A percentile compares a stretch with the other conserved stretches of the same genome.
phyloP scores from a whole-genome alignment of 2,888 invertebrate species.

The Uropetala carovei region DNA sequence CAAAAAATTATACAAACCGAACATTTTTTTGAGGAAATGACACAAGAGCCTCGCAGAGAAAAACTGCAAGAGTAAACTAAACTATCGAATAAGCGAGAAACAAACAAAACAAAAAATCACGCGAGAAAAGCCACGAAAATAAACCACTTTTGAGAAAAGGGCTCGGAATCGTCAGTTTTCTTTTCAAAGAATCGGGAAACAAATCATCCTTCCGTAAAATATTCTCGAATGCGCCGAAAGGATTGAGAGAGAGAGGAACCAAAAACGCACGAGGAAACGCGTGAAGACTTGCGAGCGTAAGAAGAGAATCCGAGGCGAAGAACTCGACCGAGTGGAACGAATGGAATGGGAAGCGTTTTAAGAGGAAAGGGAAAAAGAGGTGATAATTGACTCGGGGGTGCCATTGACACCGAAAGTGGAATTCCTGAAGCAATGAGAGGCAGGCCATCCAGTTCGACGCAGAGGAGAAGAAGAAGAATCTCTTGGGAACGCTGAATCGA shows the following conservation, averaged over 20 bases:
- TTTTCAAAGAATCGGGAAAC: too few species aligned
- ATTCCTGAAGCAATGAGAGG: background rate
- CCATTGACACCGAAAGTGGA: slow-evolving; percentile 24
- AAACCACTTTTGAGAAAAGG: too few species aligned
- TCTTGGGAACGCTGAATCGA: background rate
- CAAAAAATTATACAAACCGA: too few species aligned
- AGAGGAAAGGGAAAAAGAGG: slow-evolving; percentile 9
- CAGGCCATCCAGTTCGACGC: background rate
- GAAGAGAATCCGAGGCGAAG: slow-evolving; percentile 3
- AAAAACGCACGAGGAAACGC: background rate
- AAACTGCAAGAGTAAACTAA: too few species aligned
- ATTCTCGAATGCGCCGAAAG: background rate
- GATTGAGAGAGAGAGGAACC: background rate
- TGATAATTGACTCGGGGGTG: background rate
- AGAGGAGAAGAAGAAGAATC: background rate
- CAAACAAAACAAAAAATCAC: too few species aligned
- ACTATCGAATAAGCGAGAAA: too few species aligned
- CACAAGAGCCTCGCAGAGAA: too few species aligned
- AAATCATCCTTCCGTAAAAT: too few species aligned
- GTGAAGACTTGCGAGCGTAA: background rate
- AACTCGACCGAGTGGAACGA: background rate
- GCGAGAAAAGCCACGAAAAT: too few species aligned
- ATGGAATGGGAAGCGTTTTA: too few species aligned
- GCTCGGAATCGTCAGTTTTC: too few species aligned
- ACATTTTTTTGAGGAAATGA: too few species aligned